Base-by-base conservation (phyloP, 2,797 vertebrate genomes). In the Chelon auratus region DNA sequence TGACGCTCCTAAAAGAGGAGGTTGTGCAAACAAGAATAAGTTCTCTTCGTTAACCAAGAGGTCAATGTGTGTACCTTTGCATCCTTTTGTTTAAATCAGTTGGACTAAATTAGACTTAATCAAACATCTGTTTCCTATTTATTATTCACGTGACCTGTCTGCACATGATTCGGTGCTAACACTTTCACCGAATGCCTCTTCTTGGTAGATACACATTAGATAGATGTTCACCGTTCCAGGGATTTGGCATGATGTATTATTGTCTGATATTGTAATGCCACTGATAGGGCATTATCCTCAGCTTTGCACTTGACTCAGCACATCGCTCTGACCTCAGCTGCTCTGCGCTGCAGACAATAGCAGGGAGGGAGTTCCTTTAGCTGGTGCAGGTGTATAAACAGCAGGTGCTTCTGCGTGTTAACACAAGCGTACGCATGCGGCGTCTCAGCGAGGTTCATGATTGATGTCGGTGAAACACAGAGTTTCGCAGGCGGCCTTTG, bases 381-480 rank as follows among this genome's bases (percentile, higher is more conserved):
- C 84, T 78, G 80, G 82, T 57, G 70, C 88, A 89, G 88, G 90
- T 90, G 90, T 86, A 85, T 77, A 62, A 81, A 86, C 85, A 87
- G 84, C 92, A 91, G 89, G 89, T 91, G 91, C 80, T 81, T 55
- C 54, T 58, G 47, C 40, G 52, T 53, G 61, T 64, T 80, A 59
- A 68, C 65, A 64, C 86, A 61, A 62, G 53, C 18, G 9, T n/a
- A 26, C 37, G 53, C 64, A 63, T 22, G 40, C 73, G 63, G 60
- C 11, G 3, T 66, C 60, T 72, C 68, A 66, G 67, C 26, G 18
- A 68, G 77, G 66, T 69, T 72, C 62, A 87, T 72, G 85, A 93
- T 83, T 87, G 90, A 94, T 94, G 92, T 85, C 69, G 69, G 83
- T 81, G 79, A 83, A 84, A 82, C 83, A 75, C 75, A 50, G 79